Percentiles rank a stretch among this genome's conserved stretches.
phyloP scores from a whole-genome alignment of 2,113 vertebrate genomes.

The Vombatus ursinus region DNA sequence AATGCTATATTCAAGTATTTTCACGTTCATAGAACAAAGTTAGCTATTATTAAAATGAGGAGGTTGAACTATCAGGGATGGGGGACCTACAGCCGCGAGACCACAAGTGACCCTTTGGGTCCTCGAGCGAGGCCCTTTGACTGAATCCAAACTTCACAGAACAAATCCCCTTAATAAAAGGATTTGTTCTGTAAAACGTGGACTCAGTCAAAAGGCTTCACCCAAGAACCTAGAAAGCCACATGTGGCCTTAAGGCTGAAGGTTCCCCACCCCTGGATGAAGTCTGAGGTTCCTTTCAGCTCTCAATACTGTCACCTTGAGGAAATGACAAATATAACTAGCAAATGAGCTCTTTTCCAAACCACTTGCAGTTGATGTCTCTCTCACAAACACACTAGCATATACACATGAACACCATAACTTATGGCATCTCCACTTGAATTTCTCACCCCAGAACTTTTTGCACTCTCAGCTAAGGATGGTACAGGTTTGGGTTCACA shows the following conservation, averaged over 20 bases:
- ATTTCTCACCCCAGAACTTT: not conserved
- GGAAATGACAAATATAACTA: conserved; percentile 34
- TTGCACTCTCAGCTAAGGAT: not conserved
- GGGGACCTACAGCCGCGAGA: too few species aligned
- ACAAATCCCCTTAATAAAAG: too few species aligned
- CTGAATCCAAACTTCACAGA: too few species aligned
- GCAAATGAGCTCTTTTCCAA: not conserved
- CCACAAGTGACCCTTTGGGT: too few species aligned
- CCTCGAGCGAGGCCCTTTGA: too few species aligned
- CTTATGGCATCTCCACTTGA: not conserved
- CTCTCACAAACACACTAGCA: not conserved
- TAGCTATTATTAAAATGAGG: not conserved
- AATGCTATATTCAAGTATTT: not conserved
- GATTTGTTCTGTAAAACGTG: too few species aligned
- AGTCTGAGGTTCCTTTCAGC: not conserved
- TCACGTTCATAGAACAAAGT: not conserved
- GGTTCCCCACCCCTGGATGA: not conserved
- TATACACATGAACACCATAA: not conserved
- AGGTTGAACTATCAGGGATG: not conserved
- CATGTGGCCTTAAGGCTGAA: too few species aligned
- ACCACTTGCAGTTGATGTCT: conserved; percentile 23
- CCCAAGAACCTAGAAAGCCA: too few species aligned
- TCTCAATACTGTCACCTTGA: not conserved
- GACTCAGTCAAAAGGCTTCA: too few species aligned
- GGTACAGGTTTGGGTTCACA: not conserved